A percentile compares a stretch with the other conserved stretches of the same genome.
These are phyloP conservation scores for Galerucella nymphaeae DNA, from an alignment of 2,888 invertebrate species.

Conservation along the genomic window DNA sequence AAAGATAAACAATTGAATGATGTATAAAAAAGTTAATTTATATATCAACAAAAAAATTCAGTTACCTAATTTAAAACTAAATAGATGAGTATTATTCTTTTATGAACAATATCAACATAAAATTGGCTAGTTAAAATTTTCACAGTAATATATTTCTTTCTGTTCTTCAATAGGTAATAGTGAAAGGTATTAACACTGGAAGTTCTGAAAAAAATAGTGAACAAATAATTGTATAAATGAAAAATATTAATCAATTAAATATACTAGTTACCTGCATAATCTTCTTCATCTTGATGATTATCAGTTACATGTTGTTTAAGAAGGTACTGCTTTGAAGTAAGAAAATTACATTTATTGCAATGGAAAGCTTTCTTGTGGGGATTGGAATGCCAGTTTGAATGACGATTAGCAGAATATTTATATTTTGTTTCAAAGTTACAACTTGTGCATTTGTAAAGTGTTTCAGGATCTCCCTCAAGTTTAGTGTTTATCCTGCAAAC, in stretches of 20 bases:
- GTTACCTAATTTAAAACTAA: background rate
- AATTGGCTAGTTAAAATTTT: background rate
- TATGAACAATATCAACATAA: background rate
- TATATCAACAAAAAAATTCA: too few relatives aligned
- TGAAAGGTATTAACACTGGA: conserved; percentile 15
- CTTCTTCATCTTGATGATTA: conserved; percentile 1
- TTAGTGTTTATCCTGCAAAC: conserved; percentile 3
- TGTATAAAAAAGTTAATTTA: too few relatives aligned
- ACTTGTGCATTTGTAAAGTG: conserved; percentile 24
- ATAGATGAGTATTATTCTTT: background rate
- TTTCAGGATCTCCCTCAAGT: background rate
- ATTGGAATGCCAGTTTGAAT: conserved; percentile 14
- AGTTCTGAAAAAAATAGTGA: conserved; percentile 10
- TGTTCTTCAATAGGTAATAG: background rate
- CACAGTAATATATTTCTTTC: background rate
- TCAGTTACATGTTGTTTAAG: conserved; percentile 5
- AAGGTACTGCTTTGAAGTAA: conserved; percentile 7
- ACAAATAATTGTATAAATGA: too few relatives aligned
- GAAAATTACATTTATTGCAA: conserved; percentile 12
- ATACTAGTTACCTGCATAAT: background rate
- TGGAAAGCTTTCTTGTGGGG: conserved; percentile 9
- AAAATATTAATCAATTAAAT: background rate
- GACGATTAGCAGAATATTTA: conserved; percentile 17
- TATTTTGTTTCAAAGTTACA: conserved; percentile 34
- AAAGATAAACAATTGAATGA: too few relatives aligned